Evolutionary conservation across 2,888 invertebrate genomes (phyloP).

Genomic region (Clunio marinus): DNA sequence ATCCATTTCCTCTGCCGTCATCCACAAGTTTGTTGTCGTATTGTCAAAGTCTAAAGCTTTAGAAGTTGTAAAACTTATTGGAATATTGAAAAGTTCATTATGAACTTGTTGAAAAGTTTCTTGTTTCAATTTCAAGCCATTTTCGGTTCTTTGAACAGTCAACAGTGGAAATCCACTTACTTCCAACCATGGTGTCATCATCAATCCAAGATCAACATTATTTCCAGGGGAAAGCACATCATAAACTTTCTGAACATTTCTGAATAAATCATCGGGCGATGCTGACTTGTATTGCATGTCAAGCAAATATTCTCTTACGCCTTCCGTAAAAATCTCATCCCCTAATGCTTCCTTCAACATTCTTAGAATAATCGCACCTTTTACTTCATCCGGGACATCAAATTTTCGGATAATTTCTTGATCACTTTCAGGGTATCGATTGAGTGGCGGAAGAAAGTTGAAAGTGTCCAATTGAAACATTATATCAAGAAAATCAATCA

Average conservation of each 20-base stretch:
- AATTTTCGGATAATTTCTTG: background rate
- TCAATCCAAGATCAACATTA: slow-evolving; percentile 49
- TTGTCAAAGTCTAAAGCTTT: slow-evolving; percentile 56
- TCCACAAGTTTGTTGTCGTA: slow-evolving; percentile 60
- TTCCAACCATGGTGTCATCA: slow-evolving; percentile 78
- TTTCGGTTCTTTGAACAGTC: slow-evolving; percentile 58
- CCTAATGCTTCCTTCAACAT: slow-evolving; percentile 15
- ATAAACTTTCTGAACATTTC: slow-evolving; percentile 48
- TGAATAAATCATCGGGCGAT: slow-evolving; percentile 49
- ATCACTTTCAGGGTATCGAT: background rate
- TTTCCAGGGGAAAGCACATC: slow-evolving; percentile 44
- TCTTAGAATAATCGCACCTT: background rate
- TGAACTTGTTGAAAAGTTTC: background rate
- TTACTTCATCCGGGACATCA: background rate
- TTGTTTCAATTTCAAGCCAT: slow-evolving; percentile 42
- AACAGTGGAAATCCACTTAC: slow-evolving; percentile 75
- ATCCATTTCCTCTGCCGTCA: slow-evolving; percentile 46
- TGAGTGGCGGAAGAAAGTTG: background rate
- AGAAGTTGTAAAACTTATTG: slow-evolving; percentile 62
- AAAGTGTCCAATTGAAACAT: background rate
- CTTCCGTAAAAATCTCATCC: background rate
- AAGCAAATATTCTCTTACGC: background rate
- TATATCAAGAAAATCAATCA: background rate
- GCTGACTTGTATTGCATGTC: slow-evolving; percentile 45
- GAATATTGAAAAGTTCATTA: slow-evolving; percentile 54